Percentiles rank a stretch among this genome's conserved stretches.
Conservation (phyloP, 2,888 invertebrate genomes). For the Drosophila mayaguana region DNA sequence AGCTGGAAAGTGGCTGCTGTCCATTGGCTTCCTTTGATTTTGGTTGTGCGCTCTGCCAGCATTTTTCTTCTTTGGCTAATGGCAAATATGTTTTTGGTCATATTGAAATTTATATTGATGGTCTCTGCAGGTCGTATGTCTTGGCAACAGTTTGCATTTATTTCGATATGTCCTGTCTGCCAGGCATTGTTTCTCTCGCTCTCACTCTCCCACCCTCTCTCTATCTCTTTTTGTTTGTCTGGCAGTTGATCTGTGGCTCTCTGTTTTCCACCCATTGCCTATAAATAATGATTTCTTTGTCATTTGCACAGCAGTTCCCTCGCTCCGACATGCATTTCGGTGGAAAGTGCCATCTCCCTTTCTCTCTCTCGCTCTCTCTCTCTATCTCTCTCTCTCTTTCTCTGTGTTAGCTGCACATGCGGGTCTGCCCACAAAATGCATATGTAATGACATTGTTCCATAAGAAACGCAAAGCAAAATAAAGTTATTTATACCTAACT, state of each 20-base stretch:
- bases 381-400: not conserved
- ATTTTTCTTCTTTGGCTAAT: slow-evolving; percentile 57
- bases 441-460: slow-evolving; percentile 46
- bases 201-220: not conserved
- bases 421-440: slow-evolving; percentile 49
- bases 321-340: slow-evolving; percentile 26
- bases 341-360: not conserved
- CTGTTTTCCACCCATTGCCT: slow-evolving; percentile 35
- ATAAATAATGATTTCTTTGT: slow-evolving; percentile 73
- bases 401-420: slow-evolving; percentile 42
- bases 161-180: slow-evolving; percentile 39
- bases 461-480: slow-evolving; percentile 23
- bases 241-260: slow-evolving; percentile 50
- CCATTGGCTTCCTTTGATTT: slow-evolving; percentile 10
- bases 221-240: slow-evolving; percentile 9
- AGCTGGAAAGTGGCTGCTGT: not conserved
- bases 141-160: slow-evolving; percentile 74
- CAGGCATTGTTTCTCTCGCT: not conserved
- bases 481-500: slow-evolving; percentile 1
- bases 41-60: slow-evolving; percentile 21
- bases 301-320: slow-evolving; percentile 41
- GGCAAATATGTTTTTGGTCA: slow-evolving; percentile 66
- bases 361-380: not conserved
- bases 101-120: slow-evolving; percentile 76
- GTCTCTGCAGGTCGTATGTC: slow-evolving; percentile 51